These are phyloP conservation scores for Phylloscopus trochilus DNA, from an alignment of 2,113 vertebrate species.

Conservation along the genomic window DNA sequence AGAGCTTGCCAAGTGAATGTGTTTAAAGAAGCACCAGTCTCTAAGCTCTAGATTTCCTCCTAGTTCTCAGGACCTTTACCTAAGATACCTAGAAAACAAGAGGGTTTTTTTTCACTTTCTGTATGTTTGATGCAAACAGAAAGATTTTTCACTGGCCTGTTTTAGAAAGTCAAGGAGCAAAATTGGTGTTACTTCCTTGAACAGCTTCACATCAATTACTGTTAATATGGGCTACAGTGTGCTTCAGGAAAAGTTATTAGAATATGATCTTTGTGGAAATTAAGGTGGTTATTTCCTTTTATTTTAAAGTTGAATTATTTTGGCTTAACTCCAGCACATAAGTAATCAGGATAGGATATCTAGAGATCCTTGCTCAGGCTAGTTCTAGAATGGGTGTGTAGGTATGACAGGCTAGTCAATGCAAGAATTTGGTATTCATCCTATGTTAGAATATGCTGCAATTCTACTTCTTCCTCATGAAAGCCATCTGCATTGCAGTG, in stretches of 20 bases:
- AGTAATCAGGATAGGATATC: not conserved
- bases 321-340: not conserved
- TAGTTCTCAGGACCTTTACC: not conserved
- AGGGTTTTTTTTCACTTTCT: not conserved
- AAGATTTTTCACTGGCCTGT: not conserved
- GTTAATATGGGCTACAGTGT: not conserved
- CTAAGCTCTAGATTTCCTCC: not conserved
- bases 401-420: not conserved
- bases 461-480: not conserved
- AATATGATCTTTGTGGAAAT: not conserved
- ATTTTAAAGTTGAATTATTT: not conserved
- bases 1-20: not conserved
- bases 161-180: not conserved
- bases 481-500: not conserved
- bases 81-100: not conserved
- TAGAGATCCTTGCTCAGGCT: not conserved
- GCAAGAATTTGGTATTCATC: not conserved
- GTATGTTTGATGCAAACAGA: not conserved
- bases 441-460: not conserved
- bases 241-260: not conserved
- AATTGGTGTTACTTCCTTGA: not conserved
- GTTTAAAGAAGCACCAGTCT: not conserved
- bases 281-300: accelerated
- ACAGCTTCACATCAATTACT: not conserved
- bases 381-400: not conserved